Conservation (phyloP, 2,888 invertebrate species). For the Nomada fabriciana region DNA sequence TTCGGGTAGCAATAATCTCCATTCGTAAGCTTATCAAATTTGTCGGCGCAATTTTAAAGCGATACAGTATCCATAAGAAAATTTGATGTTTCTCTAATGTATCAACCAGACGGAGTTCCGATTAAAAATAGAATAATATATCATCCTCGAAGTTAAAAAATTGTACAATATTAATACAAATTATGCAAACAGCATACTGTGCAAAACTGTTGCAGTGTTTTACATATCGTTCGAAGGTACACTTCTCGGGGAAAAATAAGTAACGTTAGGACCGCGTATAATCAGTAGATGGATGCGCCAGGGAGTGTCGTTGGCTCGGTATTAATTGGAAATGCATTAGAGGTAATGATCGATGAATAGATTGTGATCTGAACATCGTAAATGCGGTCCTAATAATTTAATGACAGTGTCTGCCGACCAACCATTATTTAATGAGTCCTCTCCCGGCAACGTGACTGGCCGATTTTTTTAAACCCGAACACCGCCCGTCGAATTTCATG, state of each 20-base stretch:
- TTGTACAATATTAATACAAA: too few species aligned
- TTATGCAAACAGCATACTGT: too few species aligned
- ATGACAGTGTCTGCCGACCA: conserved; percentile 78
- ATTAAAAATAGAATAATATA: too few species aligned
- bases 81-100: too few species aligned
- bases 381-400: conserved; percentile 83
- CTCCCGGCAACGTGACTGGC: conserved; percentile 76
- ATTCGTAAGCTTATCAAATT: too few species aligned
- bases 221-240: background rate
- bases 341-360: conserved; percentile 79
- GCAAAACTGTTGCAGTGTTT: too few species aligned
- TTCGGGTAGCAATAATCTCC: too few species aligned
- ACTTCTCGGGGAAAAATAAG: background rate
- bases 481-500: conserved; percentile 36
- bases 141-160: too few species aligned
- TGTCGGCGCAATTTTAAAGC: too few species aligned
- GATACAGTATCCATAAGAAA: too few species aligned
- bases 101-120: too few species aligned
- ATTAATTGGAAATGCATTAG: conserved; percentile 80
- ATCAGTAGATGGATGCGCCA: conserved; percentile 11
- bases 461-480: conserved; percentile 65
- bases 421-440: conserved; percentile 76
- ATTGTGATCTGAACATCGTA: conserved; percentile 76
- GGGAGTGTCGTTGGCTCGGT: conserved; percentile 38
- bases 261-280: conserved; percentile 6